phyloP scores from a whole-genome alignment of 2,888 invertebrate species.

The Strigamia maritima region DNA sequence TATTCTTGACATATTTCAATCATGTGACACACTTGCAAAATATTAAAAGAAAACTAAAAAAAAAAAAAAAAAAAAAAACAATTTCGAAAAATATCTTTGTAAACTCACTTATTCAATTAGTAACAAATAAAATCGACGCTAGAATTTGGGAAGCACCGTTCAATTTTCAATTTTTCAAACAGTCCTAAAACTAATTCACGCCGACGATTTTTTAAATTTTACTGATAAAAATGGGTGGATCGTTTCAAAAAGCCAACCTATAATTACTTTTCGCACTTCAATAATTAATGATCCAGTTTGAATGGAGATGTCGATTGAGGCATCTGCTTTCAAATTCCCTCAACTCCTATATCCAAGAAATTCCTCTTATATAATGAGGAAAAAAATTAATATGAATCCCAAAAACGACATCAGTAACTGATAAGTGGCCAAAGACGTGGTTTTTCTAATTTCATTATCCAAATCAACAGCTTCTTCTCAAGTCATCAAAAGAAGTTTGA shows the following conservation, averaged over 20 bases:
- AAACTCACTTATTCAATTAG: not conserved
- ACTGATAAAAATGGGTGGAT: not conserved
- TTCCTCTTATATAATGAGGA: not conserved
- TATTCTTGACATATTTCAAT: slow-evolving; percentile 1
- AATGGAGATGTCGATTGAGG: slow-evolving; percentile 28
- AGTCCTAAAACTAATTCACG: not conserved
- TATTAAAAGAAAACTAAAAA: not conserved
- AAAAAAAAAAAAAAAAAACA: not conserved
- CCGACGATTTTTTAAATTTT: not conserved
- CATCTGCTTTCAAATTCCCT: slow-evolving; percentile 24
- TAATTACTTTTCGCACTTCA: slow-evolving; percentile 26
- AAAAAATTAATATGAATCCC: slow-evolving; percentile 9
- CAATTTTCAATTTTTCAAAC: not conserved
- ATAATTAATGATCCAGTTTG: slow-evolving; percentile 32
- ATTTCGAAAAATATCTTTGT: not conserved
- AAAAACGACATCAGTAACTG: not conserved
- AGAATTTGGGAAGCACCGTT: not conserved
- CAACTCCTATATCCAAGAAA: not conserved
- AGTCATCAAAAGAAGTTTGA: not conserved
- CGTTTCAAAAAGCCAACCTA: slow-evolving; percentile 22
- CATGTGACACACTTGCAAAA: not conserved
- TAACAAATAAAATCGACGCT: not conserved
- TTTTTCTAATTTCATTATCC: slow-evolving; percentile 20
- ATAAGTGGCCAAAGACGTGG: slow-evolving; percentile 11
- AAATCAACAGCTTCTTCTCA: slow-evolving; percentile 25